phyloP scores from a whole-genome alignment of 2,797 vertebrate genomes.

The Apodemus agrarius region DNA sequence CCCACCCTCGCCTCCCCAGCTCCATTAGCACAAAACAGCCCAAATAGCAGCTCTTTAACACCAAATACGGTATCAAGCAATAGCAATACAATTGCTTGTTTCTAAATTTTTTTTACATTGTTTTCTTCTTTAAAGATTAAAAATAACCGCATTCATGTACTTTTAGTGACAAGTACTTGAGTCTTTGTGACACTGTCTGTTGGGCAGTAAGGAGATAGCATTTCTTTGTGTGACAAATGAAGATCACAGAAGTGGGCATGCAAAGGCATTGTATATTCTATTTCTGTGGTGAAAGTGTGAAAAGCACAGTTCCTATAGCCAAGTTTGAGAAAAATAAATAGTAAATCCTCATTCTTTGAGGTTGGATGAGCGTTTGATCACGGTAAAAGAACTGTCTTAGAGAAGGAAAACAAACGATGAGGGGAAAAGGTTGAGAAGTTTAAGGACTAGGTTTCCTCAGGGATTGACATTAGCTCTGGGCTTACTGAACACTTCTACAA shows the following conservation, averaged over 20 bases:
- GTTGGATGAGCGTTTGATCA: slow-evolving; percentile 63
- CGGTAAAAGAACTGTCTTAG: slow-evolving; percentile 63
- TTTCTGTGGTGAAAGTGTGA: background rate
- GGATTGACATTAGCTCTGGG: slow-evolving; percentile 77
- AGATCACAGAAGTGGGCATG: slow-evolving; percentile 23
- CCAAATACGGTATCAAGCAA: slow-evolving; percentile 22
- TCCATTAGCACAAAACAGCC: background rate
- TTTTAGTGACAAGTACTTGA: background rate
- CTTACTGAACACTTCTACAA: slow-evolving; percentile 76
- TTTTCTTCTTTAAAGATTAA: slow-evolving; percentile 54
- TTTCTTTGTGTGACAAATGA: slow-evolving; percentile 59
- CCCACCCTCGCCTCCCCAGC: background rate
- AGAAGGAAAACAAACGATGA: slow-evolving; percentile 64
- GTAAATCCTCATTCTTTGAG: slow-evolving; percentile 43
- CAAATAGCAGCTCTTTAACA: background rate
- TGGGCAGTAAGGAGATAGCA: background rate
- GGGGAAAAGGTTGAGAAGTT: slow-evolving; percentile 76
- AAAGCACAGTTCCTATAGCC: slow-evolving; percentile 34
- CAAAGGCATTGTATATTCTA: background rate
- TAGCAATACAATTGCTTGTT: slow-evolving; percentile 4
- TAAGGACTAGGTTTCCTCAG: slow-evolving; percentile 69
- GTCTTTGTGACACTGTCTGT: background rate
- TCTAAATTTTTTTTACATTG: slow-evolving; percentile 20
- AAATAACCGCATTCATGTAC: slow-evolving; percentile 43
- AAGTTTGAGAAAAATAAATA: slow-evolving; percentile 55